phyloP scores from a whole-genome alignment of 2,797 vertebrate species.

The Cygnus olor region DNA sequence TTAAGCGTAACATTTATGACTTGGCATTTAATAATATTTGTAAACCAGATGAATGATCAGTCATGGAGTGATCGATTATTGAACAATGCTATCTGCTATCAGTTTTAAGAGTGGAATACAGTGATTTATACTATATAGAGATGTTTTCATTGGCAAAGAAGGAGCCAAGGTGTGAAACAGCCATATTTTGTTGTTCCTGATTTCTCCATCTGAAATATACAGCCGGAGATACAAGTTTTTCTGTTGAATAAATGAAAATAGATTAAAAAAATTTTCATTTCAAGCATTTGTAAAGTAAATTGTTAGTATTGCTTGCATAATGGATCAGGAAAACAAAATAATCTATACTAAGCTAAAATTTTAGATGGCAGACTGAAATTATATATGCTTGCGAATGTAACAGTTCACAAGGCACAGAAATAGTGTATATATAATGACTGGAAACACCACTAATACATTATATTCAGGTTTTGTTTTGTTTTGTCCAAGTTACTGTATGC shows the following conservation, averaged over 20 bases:
- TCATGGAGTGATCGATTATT: not conserved
- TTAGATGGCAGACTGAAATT: not conserved
- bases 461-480: not conserved
- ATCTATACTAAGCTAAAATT: not conserved
- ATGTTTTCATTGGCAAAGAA: not conserved
- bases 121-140: not conserved
- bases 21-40: constrained; percentile 7
- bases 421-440: not conserved
- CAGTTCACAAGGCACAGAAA: not conserved
- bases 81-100: not conserved
- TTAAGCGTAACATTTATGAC: not conserved
- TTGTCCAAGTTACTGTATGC: not conserved
- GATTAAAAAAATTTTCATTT: not conserved
- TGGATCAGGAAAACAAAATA: not conserved
- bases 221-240: not conserved
- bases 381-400: not conserved
- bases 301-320: not conserved
- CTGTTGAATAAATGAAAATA: not conserved
- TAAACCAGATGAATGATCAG: not conserved
- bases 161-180: not conserved
- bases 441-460: not conserved
- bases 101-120: not conserved
- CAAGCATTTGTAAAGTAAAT: constrained; percentile 1
- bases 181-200: not conserved
- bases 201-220: not conserved